A percentile compares a stretch with the other conserved stretches of the same genome.
Evolutionary conservation across 1,140 invertebrate genomes (phyloP).

Genomic region (Sarcophaga peregrina): DNA sequence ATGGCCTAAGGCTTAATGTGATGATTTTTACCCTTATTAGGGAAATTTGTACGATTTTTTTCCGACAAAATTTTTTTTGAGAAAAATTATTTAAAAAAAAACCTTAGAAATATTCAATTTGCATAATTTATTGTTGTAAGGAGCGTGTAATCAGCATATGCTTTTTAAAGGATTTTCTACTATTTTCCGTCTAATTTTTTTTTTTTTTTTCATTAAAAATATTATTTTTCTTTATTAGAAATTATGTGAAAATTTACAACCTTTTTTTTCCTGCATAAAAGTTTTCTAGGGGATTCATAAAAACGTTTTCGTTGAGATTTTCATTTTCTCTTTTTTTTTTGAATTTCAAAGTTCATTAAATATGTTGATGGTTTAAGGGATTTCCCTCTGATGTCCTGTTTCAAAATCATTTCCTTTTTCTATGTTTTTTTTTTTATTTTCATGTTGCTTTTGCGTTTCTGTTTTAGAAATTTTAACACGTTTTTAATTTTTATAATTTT

Average conservation of each 20-base stretch:
- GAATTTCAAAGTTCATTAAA: conserved; percentile 34
- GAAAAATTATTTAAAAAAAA: neutral
- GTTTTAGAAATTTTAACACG: conserved; percentile 58
- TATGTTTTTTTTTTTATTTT: neutral
- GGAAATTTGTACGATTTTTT: conserved; percentile 28
- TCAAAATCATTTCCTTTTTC: neutral
- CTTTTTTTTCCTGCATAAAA: conserved; percentile 16
- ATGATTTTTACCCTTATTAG: conserved; percentile 48
- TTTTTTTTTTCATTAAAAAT: conserved; percentile 41
- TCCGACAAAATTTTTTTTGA: conserved; percentile 1
- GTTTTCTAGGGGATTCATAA: conserved; percentile 20
- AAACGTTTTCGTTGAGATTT: conserved; percentile 8
- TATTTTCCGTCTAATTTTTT: neutral
- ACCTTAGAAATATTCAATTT: conserved; percentile 39
- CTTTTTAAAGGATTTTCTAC: conserved; percentile 30
- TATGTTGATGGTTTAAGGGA: neutral
- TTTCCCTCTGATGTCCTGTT: neutral
- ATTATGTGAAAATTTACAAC: conserved; percentile 44
- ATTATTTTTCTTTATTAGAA: conserved; percentile 36
- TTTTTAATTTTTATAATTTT: conserved; percentile 66
- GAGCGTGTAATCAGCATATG: conserved; percentile 30
- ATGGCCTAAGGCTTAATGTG: conserved; percentile 34
- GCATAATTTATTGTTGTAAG: conserved; percentile 45
- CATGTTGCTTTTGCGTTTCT: conserved; percentile 1
- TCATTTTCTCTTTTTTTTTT: neutral